phyloP scores from a whole-genome alignment of 2,888 invertebrate genomes.

The Mimumesa dahlbomi region DNA sequence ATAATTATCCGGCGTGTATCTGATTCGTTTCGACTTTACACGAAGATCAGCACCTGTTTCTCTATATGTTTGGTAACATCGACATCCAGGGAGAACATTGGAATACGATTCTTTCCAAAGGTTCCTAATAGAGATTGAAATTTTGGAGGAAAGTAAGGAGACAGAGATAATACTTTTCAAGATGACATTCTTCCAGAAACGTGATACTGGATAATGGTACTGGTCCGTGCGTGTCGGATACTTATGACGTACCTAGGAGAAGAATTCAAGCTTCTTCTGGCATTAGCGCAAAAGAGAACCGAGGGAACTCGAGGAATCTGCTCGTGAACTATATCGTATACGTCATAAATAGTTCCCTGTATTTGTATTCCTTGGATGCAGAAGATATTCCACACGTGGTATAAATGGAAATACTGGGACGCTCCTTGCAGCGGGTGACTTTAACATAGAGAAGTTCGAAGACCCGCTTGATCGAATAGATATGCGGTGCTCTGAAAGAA shows the following conservation, averaged over 20 bases:
- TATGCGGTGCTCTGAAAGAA: constrained; percentile 50
- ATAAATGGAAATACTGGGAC: neutral
- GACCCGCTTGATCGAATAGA: constrained; percentile 38
- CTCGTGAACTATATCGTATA: too few species aligned
- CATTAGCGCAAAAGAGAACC: constrained; percentile 11
- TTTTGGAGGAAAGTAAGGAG: neutral
- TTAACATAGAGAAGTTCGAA: constrained; percentile 3
- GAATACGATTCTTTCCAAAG: too few species aligned
- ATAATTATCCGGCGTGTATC: neutral
- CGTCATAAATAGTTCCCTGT: too few species aligned
- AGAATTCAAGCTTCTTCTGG: constrained; percentile 48
- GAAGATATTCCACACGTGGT: too few species aligned
- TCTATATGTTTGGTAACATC: too few species aligned
- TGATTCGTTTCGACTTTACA: too few species aligned
- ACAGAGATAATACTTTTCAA: neutral
- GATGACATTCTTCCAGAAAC: constrained; percentile 1
- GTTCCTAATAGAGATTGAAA: too few species aligned
- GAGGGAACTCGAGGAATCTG: neutral
- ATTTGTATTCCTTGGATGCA: too few species aligned
- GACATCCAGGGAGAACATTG: too few species aligned
- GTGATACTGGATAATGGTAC: neutral
- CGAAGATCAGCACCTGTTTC: too few species aligned
- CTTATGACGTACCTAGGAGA: constrained; percentile 50
- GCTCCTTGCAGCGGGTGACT: neutral
- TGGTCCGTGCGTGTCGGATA: constrained; percentile 14